Evolutionary conservation across 2,113 vertebrate genomes (phyloP).

Genomic region (Rutilus rutilus): DNA sequence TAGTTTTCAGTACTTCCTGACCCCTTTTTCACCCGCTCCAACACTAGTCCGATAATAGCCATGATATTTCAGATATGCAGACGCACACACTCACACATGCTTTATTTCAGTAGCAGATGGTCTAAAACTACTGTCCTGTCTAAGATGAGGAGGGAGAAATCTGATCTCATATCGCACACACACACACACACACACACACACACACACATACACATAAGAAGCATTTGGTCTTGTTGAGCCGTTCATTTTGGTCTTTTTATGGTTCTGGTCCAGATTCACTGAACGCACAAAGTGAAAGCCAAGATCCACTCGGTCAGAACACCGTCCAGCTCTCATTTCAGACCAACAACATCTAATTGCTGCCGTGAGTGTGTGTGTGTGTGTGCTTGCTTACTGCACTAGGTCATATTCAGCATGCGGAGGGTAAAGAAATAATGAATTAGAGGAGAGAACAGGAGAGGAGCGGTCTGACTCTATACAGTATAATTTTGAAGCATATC

Average conservation of each 20-base stretch:
- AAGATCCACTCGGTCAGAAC: constrained; percentile 27
- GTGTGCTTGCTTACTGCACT: constrained; percentile 20
- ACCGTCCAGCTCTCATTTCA: constrained; percentile 20
- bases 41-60: constrained; percentile 30
- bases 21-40: neutral
- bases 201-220: constrained; percentile 14
- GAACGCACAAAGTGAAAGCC: constrained; percentile 20
- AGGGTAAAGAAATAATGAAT: constrained; percentile 5
- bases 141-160: constrained; percentile 23
- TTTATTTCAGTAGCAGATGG: constrained; percentile 30
- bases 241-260: neutral
- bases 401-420: constrained; percentile 7
- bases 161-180: constrained; percentile 14
- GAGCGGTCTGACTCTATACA: neutral
- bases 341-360: constrained; percentile 17
- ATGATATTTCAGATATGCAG: constrained; percentile 39
- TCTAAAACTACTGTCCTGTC: constrained; percentile 32
- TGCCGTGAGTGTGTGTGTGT: constrained; percentile 38
- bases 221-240: constrained; percentile 20
- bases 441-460: neutral
- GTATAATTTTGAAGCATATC: constrained; percentile 4
- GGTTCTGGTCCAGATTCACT: constrained; percentile 29
- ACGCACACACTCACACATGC: neutral
- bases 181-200: constrained; percentile 21
- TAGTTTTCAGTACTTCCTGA: neutral